Conservation (phyloP, 2,113 vertebrate genomes). For the Dendrocopos noguchii region DNA sequence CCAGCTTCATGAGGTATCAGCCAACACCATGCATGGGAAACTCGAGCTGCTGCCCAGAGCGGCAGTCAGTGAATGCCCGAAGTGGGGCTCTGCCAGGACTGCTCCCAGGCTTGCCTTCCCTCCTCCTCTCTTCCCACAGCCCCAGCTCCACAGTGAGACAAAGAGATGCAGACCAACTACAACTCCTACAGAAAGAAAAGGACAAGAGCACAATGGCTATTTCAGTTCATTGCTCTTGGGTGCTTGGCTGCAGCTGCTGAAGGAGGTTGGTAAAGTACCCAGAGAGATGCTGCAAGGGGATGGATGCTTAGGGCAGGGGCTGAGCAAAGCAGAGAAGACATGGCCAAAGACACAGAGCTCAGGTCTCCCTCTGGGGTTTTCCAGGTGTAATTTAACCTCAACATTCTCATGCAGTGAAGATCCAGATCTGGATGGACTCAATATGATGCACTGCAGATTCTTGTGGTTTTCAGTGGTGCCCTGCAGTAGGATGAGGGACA, state of each 20-base stretch:
- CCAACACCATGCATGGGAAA: slow-evolving; percentile 11
- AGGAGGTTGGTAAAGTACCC: neutral
- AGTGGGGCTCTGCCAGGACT: neutral
- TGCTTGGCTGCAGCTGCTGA: neutral
- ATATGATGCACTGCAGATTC: neutral
- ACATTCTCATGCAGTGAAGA: neutral
- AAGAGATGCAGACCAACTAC: neutral
- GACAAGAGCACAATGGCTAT: neutral
- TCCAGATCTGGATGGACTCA: neutral
- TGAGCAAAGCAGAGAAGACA: neutral
- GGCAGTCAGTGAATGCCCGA: neutral
- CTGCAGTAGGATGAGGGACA: too few species aligned
- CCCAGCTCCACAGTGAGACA: neutral
- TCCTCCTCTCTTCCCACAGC: slow-evolving; percentile 32
- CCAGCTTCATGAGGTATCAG: neutral
- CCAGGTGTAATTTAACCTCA: neutral
- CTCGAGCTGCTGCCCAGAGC: neutral
- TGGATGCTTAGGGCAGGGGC: neutral
- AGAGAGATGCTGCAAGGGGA: neutral
- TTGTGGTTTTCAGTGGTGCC: neutral
- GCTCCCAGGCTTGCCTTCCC: neutral
- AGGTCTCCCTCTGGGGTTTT: neutral
- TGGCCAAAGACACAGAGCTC: neutral
- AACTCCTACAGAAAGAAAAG: neutral
- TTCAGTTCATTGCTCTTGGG: neutral